Evolutionary conservation across 2,888 invertebrate genomes (phyloP).

Genomic region (Cataglyphis cursor): DNA sequence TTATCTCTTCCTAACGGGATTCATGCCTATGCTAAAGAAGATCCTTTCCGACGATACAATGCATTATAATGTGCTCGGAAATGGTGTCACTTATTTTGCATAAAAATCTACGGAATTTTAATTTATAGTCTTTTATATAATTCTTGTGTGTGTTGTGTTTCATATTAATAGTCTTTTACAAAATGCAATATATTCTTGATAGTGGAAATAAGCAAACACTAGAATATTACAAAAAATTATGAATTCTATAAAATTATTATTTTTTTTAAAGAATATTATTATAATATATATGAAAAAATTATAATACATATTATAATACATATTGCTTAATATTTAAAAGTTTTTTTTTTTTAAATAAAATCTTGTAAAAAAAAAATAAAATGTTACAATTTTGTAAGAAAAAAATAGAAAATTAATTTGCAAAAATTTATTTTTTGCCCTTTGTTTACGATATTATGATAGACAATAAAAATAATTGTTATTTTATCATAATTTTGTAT

Average conservation of each 20-base stretch:
- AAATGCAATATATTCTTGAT: not conserved
- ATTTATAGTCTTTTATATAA: not conserved
- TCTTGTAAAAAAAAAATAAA: not conserved
- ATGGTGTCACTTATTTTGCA: not conserved
- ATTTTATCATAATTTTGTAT: not conserved
- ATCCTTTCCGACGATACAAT: not conserved
- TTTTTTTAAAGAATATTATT: not conserved
- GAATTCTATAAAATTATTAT: not conserved
- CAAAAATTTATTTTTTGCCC: not conserved
- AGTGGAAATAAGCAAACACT: not conserved
- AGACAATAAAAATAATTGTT: not conserved
- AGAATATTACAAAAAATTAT: not conserved
- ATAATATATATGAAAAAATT: not conserved
- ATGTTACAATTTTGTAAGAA: not conserved
- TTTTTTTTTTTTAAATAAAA: not conserved
- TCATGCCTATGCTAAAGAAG: not conserved
- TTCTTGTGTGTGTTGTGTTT: not conserved
- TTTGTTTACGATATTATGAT: not conserved
- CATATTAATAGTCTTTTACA: not conserved
- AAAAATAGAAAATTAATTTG: not conserved
- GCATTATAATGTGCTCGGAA: not conserved
- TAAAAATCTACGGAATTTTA: not conserved
- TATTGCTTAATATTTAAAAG: not conserved
- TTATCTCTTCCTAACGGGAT: conserved; percentile 12
- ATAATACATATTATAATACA: too few relatives aligned